Percentiles rank a stretch among this genome's conserved stretches.
phyloP scores from a whole-genome alignment of 2,113 vertebrate species.

The Sylvia atricapilla region DNA sequence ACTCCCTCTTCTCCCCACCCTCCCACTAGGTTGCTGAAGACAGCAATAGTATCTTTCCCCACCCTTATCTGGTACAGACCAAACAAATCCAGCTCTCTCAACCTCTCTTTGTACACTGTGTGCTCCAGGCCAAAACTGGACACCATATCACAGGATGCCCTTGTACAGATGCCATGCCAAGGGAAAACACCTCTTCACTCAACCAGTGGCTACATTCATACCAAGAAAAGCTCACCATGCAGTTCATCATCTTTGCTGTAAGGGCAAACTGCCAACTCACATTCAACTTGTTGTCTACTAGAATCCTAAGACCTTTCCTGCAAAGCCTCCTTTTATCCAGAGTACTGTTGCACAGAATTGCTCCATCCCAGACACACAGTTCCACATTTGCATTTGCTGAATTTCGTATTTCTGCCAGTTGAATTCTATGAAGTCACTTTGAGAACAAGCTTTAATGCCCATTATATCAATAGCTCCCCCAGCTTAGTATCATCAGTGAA shows the following conservation, averaged over 20 bases:
- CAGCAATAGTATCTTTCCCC: neutral
- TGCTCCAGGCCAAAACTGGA: neutral
- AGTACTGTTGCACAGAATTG: neutral
- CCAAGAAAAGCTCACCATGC: fast-evolving
- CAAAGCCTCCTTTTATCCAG: neutral
- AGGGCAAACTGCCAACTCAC: neutral
- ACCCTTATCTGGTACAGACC: neutral
- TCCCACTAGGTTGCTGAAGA: neutral
- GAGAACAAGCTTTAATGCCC: neutral
- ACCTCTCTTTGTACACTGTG: neutral
- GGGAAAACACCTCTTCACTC: neutral
- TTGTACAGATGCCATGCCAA: neutral
- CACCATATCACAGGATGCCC: fast-evolving
- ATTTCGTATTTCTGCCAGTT: neutral
- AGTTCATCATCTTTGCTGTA: neutral
- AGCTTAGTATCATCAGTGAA: neutral
- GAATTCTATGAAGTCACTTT: neutral
- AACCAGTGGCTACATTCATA: neutral
- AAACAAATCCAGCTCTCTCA: neutral
- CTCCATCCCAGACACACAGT: neutral
- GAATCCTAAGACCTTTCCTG: neutral
- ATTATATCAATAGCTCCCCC: fast-evolving
- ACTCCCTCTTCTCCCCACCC: neutral
- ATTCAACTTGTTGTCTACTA: neutral
- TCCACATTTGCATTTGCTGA: neutral